phyloP scores from a whole-genome alignment of 2,888 invertebrate genomes.

The Trissonchulus sp. region DNA sequence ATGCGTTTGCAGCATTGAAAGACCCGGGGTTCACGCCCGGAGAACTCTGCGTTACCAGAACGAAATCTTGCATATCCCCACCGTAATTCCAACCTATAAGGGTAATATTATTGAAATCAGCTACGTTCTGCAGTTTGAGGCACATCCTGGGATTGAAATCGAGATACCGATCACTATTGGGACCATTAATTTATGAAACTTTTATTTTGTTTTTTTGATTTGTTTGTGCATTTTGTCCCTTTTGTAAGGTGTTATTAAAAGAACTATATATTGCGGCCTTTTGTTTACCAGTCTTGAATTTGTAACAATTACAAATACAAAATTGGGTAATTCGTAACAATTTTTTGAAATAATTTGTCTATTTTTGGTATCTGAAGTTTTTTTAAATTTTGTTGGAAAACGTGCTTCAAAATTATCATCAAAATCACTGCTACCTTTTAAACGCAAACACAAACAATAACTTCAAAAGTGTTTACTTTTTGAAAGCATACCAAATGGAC shows the following conservation, averaged over 20 bases:
- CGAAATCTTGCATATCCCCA: constrained; percentile 22
- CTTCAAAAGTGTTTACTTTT: too few species aligned
- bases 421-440: too few species aligned
- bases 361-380: too few species aligned
- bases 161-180: constrained; percentile 32
- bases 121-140: constrained; percentile 27
- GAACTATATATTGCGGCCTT: too few species aligned
- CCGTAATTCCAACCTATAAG: constrained; percentile 27
- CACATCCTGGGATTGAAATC: constrained; percentile 30
- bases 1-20: background rate
- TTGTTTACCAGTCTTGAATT: too few species aligned
- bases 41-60: constrained; percentile 7
- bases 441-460: too few species aligned
- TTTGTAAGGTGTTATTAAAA: background rate
- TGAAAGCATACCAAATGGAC: too few species aligned
- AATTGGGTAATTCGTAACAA: too few species aligned
- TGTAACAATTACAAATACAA: too few species aligned
- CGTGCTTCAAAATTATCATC: too few species aligned
- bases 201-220: background rate
- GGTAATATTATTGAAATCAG: constrained; percentile 25
- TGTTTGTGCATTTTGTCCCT: background rate
- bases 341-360: too few species aligned
- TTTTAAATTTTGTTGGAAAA: too few species aligned
- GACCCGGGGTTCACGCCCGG: constrained; percentile 1
- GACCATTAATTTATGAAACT: constrained; percentile 10